Percentiles rank a stretch among this genome's conserved stretches.
Conservation (phyloP, 2,113 vertebrate species). For the Cheilinus undulatus region DNA sequence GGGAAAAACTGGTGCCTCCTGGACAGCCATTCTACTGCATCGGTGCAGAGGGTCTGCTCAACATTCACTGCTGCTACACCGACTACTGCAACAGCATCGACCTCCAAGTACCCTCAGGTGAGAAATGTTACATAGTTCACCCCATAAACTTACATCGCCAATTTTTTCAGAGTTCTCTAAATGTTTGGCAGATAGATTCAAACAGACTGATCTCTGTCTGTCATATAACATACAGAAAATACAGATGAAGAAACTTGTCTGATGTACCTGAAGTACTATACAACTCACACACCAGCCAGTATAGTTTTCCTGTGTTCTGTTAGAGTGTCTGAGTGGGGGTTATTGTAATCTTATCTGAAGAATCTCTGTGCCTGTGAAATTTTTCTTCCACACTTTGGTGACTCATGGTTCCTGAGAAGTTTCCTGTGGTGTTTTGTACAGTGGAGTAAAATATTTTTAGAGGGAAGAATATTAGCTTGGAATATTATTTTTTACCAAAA, state of each 20-base stretch:
- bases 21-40: slow-evolving; percentile 94
- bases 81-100: slow-evolving; percentile 97
- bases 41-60: slow-evolving; percentile 90
- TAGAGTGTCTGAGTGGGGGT: not conserved
- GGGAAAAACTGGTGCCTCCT: slow-evolving; percentile 87
- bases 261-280: not conserved
- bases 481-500: too few relatives aligned
- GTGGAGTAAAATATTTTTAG: slow-evolving; percentile 2
- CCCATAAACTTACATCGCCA: too few relatives aligned
- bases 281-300: not conserved
- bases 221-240: not conserved
- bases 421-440: slow-evolving; percentile 7
- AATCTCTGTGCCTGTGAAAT: not conserved
- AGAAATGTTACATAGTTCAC: slow-evolving; percentile 15
- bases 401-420: slow-evolving; percentile 25
- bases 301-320: not conserved
- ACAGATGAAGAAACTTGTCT: not conserved
- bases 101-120: slow-evolving; percentile 90
- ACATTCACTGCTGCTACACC: slow-evolving; percentile 94
- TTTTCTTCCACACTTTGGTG: slow-evolving; percentile 4
- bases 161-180: too few relatives aligned
- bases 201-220: too few relatives aligned
- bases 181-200: too few relatives aligned
- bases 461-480: not conserved
- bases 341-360: slow-evolving; percentile 1